These are phyloP conservation scores for Platichthys flesus DNA, from an alignment of 2,113 vertebrate species.

Conservation along the genomic window DNA sequence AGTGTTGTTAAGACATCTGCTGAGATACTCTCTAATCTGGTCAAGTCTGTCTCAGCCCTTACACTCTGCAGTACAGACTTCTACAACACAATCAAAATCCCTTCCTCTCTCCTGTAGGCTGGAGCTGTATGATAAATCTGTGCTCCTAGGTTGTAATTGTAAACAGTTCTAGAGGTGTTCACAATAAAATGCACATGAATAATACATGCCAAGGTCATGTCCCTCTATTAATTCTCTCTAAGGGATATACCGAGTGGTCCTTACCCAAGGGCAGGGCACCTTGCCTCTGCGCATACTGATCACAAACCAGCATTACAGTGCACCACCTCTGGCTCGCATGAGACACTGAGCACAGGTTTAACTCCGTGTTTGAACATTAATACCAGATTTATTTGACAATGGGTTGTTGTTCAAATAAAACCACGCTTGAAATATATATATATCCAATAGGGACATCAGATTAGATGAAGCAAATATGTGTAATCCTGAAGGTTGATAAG, in stretches of 20 bases:
- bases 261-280: slow-evolving; percentile 51
- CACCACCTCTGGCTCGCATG: slow-evolving; percentile 22
- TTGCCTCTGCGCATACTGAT: slow-evolving; percentile 57
- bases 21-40: slow-evolving; percentile 40
- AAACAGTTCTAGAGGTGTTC: slow-evolving; percentile 10
- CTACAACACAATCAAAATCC: not conserved
- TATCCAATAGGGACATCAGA: not conserved
- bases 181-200: slow-evolving; percentile 56
- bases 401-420: not conserved
- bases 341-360: not conserved
- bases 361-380: not conserved
- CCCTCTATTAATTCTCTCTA: slow-evolving; percentile 55
- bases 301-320: not conserved
- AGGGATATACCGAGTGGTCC: slow-evolving; percentile 34
- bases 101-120: not conserved
- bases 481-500: not conserved
- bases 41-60: slow-evolving; percentile 9
- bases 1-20: slow-evolving; percentile 37
- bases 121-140: not conserved
- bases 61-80: not conserved
- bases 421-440: too few relatives aligned
- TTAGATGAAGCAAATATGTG: not conserved
- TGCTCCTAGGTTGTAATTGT: not conserved
- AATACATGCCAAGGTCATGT: slow-evolving; percentile 56
- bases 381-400: not conserved